Evolutionary conservation across 1,140 invertebrate species (phyloP).

Genomic region (Batillaria attramentaria): DNA sequence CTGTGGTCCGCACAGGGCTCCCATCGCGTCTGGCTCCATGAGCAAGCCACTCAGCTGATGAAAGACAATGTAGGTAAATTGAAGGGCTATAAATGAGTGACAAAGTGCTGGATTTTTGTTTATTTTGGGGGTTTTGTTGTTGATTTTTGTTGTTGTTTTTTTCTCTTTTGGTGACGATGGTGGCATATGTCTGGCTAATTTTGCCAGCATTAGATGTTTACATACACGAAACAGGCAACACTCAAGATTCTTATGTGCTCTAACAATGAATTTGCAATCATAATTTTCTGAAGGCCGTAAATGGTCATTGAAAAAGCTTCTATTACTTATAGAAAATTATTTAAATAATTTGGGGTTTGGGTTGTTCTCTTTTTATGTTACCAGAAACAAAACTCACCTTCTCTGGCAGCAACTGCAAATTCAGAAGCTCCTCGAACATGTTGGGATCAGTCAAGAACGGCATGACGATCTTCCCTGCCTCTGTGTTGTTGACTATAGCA

Average conservation of each 20-base stretch:
- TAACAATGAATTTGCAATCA: too few species aligned
- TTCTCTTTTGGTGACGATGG: neutral
- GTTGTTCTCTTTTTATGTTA: too few species aligned
- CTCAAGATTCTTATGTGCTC: too few species aligned
- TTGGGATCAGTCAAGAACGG: slow-evolving; percentile 36
- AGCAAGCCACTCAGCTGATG: slow-evolving; percentile 25
- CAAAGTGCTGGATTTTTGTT: neutral
- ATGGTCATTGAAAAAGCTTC: too few species aligned
- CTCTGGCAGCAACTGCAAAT: slow-evolving; percentile 16
- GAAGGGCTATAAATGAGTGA: neutral
- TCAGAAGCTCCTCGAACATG: slow-evolving; percentile 26
- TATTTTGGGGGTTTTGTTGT: neutral
- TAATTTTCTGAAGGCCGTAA: too few species aligned
- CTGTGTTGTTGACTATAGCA: slow-evolving; percentile 40
- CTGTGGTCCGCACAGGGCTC: slow-evolving; percentile 28
- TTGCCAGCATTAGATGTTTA: too few species aligned
- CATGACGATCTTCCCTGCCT: slow-evolving; percentile 35
- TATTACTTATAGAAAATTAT: too few species aligned
- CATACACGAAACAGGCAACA: too few species aligned
- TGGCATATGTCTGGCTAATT: too few species aligned
- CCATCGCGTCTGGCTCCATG: neutral
- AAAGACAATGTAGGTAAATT: neutral
- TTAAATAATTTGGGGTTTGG: too few species aligned
- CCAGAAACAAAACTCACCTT: neutral
- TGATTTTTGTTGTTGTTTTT: neutral